A percentile compares a stretch with the other conserved stretches of the same genome.
Evolutionary conservation across 1,140 invertebrate species (phyloP).

Genomic region (Zaprionus kolodkinae): DNA sequence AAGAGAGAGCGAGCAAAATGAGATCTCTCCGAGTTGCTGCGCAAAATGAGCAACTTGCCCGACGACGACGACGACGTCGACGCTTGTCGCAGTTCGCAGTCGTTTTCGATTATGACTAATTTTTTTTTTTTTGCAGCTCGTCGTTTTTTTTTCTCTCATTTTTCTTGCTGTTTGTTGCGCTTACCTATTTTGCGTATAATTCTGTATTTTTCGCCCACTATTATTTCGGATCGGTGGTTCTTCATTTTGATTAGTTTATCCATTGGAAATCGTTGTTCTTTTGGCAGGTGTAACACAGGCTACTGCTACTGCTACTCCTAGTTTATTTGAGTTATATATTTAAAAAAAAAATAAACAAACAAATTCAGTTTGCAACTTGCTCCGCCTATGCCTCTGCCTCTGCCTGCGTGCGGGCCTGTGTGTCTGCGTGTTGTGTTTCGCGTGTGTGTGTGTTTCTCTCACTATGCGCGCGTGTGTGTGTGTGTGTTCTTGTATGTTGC

Average conservation of each 20-base stretch:
- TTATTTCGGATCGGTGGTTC: conserved; percentile 87
- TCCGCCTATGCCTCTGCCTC: conserved; percentile 1
- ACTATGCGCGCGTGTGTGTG: background rate
- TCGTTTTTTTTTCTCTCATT: conserved; percentile 34
- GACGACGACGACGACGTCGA: too few relatives aligned
- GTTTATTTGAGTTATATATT: background rate
- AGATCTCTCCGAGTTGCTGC: background rate
- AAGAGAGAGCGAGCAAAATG: background rate
- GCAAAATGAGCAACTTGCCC: conserved; percentile 1
- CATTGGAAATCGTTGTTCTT: conserved; percentile 12
- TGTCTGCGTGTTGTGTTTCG: background rate
- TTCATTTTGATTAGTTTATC: conserved; percentile 54
- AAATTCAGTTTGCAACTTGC: background rate
- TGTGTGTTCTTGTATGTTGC: conserved; percentile 5
- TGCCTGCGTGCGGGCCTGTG: background rate
- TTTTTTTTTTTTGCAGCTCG: conserved; percentile 29
- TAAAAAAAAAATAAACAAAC: conserved; percentile 21
- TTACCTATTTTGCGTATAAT: conserved; percentile 96
- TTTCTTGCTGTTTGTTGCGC: conserved; percentile 17
- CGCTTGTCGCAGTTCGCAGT: background rate
- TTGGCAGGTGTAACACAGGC: background rate
- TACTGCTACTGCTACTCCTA: background rate
- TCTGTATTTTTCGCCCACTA: conserved; percentile 96
- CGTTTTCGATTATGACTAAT: conserved; percentile 2
- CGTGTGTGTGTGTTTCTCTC: background rate